Base-by-base conservation (phyloP, 1,140 invertebrate species). In the Lucilia sericata region DNA sequence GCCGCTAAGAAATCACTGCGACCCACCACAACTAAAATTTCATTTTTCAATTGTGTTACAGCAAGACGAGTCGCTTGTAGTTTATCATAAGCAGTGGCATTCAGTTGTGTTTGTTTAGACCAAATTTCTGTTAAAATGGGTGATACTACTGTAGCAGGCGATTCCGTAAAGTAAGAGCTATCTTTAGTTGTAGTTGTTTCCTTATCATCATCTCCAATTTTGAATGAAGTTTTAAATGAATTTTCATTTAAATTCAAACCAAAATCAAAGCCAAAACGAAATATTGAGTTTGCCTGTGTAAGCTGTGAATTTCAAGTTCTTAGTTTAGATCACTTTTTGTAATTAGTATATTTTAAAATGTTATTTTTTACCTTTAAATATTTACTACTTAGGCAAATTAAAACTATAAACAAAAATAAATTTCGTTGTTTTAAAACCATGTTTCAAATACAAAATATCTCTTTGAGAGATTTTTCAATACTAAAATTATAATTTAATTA, bases 1-100 rank as follows among this genome's bases (percentile, higher is more conserved):
- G 78, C 85, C 9, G 88, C 88, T 82, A 89, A 47, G 14, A 84
- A 85, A 30, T 88, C 84, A 70, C 88, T 89, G 19, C 88, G 85
- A 21, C 88, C 88, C 49, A 85, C 86, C 17, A 89, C 55, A 0
- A 86, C 86, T 2, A 86, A 75, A 7, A 89, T 83, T 82, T 89
- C 88, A 5, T 12, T 25, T 21, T 88, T 88, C 0, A 89, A 76
- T 8, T 65, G 19, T 8, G 42, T 55, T 55, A 84, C 70, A 17
- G 84, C 70, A 10, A 55, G 34, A 21, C 30, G 30, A 5, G 74
- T 75, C n/a, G 70, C 65, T 51, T 75, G 60, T 19, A 84, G 30
- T 82, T 84, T 84, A 14, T 34, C 47, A 19, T 84, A n/a, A 19
- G 74, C 36, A 13, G 47, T 49, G 3, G 14, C 47, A 19, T 47